Percentiles rank a stretch among this genome's conserved stretches.
phyloP scores from a whole-genome alignment of 2,888 invertebrate genomes.

The Choreutis nemorana region DNA sequence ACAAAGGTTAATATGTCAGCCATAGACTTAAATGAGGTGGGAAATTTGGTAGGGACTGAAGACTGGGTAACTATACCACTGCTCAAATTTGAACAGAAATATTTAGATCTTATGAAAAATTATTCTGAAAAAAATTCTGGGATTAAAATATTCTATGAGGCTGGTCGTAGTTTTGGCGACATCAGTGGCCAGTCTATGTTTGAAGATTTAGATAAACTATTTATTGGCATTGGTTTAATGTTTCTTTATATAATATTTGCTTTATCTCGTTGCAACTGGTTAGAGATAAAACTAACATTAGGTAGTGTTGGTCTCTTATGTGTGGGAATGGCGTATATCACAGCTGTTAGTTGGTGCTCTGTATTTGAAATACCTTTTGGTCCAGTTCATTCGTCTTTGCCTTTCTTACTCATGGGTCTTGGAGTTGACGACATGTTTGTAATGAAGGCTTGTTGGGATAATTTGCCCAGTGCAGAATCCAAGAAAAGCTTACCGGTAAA shows the following conservation, averaged over 20 bases:
- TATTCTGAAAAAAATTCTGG: constrained; percentile 30
- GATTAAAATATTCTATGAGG: constrained; percentile 61
- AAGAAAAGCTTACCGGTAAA: constrained; percentile 67
- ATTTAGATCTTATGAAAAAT: constrained; percentile 47
- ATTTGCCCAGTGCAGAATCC: constrained; percentile 60
- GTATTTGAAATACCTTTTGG: constrained; percentile 76
- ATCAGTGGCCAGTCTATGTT: constrained; percentile 75
- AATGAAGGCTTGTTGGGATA: constrained; percentile 80
- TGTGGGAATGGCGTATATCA: constrained; percentile 76
- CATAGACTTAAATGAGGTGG: constrained; percentile 70
- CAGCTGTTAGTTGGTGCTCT: constrained; percentile 77
- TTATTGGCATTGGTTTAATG: constrained; percentile 74
- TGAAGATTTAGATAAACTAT: constrained; percentile 74
- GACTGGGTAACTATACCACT: constrained; percentile 73
- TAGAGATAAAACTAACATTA: constrained; percentile 74
- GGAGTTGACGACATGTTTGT: constrained; percentile 89
- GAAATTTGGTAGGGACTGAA: constrained; percentile 77
- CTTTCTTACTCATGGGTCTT: constrained; percentile 82
- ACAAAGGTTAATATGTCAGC: constrained; percentile 73
- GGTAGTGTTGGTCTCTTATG: constrained; percentile 74
- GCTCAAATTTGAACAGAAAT: constrained; percentile 69
- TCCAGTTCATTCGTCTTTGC: constrained; percentile 82
- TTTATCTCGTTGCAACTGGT: constrained; percentile 76
- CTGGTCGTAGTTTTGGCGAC: constrained; percentile 79
- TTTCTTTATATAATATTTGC: constrained; percentile 77